These are phyloP conservation scores for Pongo abelii DNA, from an alignment of 2,113 vertebrate genomes.

Conservation along the genomic window DNA sequence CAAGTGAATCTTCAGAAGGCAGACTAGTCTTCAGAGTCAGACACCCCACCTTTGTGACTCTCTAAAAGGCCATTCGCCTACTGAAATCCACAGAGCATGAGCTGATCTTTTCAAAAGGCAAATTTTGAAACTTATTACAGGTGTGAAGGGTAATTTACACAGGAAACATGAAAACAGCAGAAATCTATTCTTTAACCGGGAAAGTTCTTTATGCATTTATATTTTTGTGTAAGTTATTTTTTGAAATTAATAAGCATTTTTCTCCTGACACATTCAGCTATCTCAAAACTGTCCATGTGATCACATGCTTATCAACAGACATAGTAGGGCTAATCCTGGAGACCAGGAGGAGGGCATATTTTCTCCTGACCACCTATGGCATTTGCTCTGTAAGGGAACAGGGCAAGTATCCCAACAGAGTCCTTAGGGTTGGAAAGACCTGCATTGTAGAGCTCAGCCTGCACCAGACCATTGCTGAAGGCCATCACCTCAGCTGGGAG, in stretches of 20 bases:
- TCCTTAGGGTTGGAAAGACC: background rate
- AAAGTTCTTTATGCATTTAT: background rate
- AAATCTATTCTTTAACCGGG: background rate
- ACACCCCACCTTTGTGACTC: background rate
- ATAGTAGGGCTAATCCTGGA: background rate
- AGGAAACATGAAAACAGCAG: background rate
- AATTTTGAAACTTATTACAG: background rate
- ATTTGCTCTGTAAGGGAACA: background rate
- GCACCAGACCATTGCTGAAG: background rate
- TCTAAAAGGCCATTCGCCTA: background rate
- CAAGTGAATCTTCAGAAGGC: background rate
- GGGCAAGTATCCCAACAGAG: background rate
- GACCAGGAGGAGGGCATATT: background rate
- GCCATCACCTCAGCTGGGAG: background rate
- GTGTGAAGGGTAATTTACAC: background rate
- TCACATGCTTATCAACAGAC: background rate
- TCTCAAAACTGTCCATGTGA: background rate
- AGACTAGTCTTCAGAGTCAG: background rate
- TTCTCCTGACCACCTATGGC: background rate
- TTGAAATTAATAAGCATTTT: background rate
- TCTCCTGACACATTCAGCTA: background rate
- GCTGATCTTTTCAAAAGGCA: constrained; percentile 35
- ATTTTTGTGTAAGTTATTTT: background rate
- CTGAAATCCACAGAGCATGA: background rate
- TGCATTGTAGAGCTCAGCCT: background rate